Conservation (phyloP, 2,113 vertebrate species). For the Ictalurus furcatus region DNA sequence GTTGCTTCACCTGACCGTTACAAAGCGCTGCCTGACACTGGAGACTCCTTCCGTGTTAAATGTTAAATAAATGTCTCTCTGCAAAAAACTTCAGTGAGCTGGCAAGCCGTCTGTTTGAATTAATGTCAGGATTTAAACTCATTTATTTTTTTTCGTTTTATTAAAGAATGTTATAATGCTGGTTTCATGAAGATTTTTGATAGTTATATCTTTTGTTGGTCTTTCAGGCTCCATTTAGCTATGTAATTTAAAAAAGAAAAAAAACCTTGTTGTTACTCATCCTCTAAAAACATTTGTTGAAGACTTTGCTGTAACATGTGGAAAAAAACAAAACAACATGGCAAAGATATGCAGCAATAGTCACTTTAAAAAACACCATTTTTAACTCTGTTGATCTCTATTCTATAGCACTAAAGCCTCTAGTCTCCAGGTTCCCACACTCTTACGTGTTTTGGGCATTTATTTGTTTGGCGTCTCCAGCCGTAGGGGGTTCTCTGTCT, state of each 20-base stretch:
- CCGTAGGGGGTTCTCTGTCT: background rate
- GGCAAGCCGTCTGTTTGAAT: background rate
- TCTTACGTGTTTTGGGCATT: background rate
- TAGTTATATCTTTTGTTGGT: background rate
- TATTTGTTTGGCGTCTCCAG: background rate
- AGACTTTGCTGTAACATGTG: background rate
- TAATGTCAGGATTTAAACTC: background rate
- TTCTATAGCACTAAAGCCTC: background rate
- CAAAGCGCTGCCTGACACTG: background rate
- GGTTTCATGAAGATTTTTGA: background rate
- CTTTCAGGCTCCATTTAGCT: background rate
- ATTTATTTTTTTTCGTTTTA: background rate
- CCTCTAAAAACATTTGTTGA: background rate
- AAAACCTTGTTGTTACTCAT: background rate
- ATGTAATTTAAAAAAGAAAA: background rate
- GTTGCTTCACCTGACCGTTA: background rate
- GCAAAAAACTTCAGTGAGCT: background rate
- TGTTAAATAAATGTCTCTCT: background rate
- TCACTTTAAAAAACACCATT: background rate
- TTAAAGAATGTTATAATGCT: background rate
- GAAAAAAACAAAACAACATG: background rate
- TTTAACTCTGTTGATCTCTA: background rate
- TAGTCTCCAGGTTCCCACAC: background rate
- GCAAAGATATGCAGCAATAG: background rate
- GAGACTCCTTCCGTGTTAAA: background rate